phyloP scores from a whole-genome alignment of 2,888 invertebrate species.

The Acronicta leporina region DNA sequence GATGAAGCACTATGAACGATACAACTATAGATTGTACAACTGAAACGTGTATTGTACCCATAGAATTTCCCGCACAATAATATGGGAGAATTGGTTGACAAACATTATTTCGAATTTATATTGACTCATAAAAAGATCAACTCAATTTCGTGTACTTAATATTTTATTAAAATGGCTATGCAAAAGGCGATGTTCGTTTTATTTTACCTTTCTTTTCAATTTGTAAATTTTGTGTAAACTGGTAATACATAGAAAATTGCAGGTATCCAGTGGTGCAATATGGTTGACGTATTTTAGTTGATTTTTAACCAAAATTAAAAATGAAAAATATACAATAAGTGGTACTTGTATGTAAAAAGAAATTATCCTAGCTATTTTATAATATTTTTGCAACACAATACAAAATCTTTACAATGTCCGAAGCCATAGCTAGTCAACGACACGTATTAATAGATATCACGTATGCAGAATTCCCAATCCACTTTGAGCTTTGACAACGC shows the following conservation, averaged over 20 bases:
- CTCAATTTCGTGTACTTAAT: neutral
- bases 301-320: no score
- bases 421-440: constrained; percentile 2
- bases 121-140: constrained; percentile 4
- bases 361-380: no score
- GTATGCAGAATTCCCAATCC: constrained; percentile 61
- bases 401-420: constrained; percentile 19
- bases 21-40: constrained; percentile 57
- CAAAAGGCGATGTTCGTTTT: neutral
- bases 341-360: no score
- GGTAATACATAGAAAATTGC: no score
- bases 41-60: constrained; percentile 17
- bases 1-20: constrained; percentile 71
- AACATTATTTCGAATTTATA: constrained; percentile 13
- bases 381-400: neutral
- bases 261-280: no score
- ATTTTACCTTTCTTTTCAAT: neutral
- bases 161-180: constrained; percentile 1
- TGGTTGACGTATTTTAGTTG: no score
- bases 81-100: constrained; percentile 10
- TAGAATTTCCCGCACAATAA: constrained; percentile 13
- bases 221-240: neutral
- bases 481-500: constrained; percentile 67
- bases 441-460: constrained; percentile 38
- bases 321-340: no score